Evolutionary conservation across 1,140 invertebrate species (phyloP).

Genomic region (Apis florea): DNA sequence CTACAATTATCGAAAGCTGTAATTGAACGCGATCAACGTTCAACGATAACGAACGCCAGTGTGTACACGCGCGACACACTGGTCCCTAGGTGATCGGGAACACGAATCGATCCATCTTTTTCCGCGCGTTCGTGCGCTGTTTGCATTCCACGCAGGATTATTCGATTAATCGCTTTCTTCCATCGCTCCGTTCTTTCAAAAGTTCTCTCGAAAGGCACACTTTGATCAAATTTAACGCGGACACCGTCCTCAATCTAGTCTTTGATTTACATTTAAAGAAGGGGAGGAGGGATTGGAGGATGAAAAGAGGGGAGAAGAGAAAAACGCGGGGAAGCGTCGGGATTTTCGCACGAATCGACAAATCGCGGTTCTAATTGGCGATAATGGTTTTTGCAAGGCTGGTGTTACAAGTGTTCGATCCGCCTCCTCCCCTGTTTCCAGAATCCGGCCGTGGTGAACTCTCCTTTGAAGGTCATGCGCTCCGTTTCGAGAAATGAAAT

Average conservation of each 20-base stretch:
- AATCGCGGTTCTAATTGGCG: constrained; percentile 48
- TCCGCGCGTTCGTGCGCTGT: too few relatives aligned
- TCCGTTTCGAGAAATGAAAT: constrained; percentile 59
- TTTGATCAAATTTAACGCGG: too few relatives aligned
- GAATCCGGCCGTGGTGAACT: constrained; percentile 36
- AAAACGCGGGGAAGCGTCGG: not conserved
- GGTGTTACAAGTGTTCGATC: constrained; percentile 25
- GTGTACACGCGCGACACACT: not conserved
- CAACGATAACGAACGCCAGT: not conserved
- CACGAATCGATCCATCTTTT: too few relatives aligned
- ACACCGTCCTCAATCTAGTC: too few relatives aligned
- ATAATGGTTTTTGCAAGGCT: not conserved
- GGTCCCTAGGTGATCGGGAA: not conserved
- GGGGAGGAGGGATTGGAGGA: too few relatives aligned
- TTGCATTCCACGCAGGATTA: too few relatives aligned
- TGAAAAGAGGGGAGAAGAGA: too few relatives aligned
- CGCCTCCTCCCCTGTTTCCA: constrained; percentile 17
- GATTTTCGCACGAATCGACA: constrained; percentile 36
- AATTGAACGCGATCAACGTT: constrained; percentile 63
- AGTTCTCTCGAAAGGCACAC: too few relatives aligned
- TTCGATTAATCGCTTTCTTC: too few relatives aligned
- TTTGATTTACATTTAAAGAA: too few relatives aligned
- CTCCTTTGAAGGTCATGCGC: constrained; percentile 25
- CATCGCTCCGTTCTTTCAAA: too few relatives aligned
- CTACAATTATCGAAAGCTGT: constrained; percentile 65